Base-by-base conservation (phyloP, 2,113 vertebrate species). In the Meleagris gallopavo region DNA sequence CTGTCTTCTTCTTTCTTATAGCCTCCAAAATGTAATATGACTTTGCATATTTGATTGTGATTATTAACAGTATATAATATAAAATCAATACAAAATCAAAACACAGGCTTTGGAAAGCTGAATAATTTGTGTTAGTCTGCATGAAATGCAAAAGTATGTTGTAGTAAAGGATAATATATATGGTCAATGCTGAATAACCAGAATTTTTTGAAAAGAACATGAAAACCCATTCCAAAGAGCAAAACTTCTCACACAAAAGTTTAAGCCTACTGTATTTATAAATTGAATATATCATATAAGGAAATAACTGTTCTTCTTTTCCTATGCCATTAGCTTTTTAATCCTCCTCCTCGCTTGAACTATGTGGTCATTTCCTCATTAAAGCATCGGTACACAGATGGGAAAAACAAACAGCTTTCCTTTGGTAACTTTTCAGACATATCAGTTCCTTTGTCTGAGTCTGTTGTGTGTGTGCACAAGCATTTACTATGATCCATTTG, bases 81-180 rank as follows among this genome's bases (percentile, higher is more conserved):
- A 43, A 76, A 45, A 78, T 96, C 85, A 66, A 92, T 93, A 77
- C 64, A 94, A 94, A 95, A 94, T 93, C 79, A 96, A 92, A 95
- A 95, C 91, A 85, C 6, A 86, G 81, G 70, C 61, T 96, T 81
- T 89, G 61, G 29, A 88, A 91, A 91, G 58, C 67, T 78, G 45
- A 46, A 76, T 89, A 76, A 86, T 83, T 89, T 91, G 58, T 86
- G 41, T 83, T 70, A 94, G 76, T 62, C 72, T 94, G 43, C 46
- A 76, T 27, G n/a, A 89, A 65, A 67, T 54, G 34, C 20, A 75
- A 62, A 94, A 74, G 81, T 96, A 74, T 73, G 41, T 62, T 86
- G 40, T 61, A 34, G 46, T 38, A 87, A 93, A 90, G 80, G 90
- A 90, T 66, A 70, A 81, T 75, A 27, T 74, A 74, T 86, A 52